Conservation (phyloP, 2,888 invertebrate species). For the Pseudoips prasinana region DNA sequence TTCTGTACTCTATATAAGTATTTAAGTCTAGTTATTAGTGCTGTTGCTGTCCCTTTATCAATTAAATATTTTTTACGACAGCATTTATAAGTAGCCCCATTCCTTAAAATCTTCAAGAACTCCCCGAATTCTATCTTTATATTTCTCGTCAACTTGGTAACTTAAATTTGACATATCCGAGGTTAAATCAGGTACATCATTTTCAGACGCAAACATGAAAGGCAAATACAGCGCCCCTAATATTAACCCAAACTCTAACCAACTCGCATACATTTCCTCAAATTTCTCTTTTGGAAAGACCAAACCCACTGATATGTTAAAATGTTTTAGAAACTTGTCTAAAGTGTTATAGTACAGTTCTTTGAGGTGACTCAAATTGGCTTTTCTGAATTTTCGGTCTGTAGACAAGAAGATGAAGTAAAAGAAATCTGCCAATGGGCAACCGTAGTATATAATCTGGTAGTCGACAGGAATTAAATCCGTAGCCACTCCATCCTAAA, state of each 20-base stretch:
- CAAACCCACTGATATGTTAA: slow-evolving; percentile 37
- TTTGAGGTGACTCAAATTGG: slow-evolving; percentile 41
- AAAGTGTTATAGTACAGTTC: slow-evolving; percentile 43
- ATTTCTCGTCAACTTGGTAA: neutral
- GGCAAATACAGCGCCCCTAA: slow-evolving; percentile 28
- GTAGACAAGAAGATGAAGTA: slow-evolving; percentile 54
- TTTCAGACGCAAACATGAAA: slow-evolving; percentile 40
- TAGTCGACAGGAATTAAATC: slow-evolving; percentile 49
- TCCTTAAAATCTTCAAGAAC: slow-evolving; percentile 35
- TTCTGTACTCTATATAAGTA: too few species aligned
- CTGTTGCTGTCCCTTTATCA: too few species aligned
- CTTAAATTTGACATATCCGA: slow-evolving; percentile 7
- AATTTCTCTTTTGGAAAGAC: slow-evolving; percentile 42
- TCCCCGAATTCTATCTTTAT: slow-evolving; percentile 28
- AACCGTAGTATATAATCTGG: slow-evolving; percentile 44
- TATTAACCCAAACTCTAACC: slow-evolving; percentile 44
- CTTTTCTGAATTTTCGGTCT: slow-evolving; percentile 43
- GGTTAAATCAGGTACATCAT: slow-evolving; percentile 35
- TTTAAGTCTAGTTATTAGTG: too few species aligned
- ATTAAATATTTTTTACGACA: too few species aligned
- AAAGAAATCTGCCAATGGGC: slow-evolving; percentile 45
- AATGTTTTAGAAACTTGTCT: slow-evolving; percentile 38
- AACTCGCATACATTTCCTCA: slow-evolving; percentile 37
- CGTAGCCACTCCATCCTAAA: slow-evolving; percentile 38
- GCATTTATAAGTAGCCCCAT: slow-evolving; percentile 17